Evolutionary conservation across 2,797 vertebrate species (phyloP), one percentile per base, ranked within the genome.

Genomic region (Neopelma chrysocephalum): DNA sequence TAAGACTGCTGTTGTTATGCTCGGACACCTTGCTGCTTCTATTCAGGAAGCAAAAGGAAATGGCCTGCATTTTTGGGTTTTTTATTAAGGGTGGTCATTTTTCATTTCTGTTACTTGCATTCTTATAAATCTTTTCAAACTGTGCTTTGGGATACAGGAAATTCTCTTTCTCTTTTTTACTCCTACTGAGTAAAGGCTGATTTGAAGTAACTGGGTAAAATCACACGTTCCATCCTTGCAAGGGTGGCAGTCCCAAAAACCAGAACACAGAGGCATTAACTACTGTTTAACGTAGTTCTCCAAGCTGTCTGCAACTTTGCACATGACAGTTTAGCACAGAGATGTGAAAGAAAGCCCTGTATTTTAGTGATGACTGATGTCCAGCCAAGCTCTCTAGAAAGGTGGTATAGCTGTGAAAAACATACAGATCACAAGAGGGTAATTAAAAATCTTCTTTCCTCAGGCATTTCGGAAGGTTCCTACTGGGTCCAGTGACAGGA

Each of bases 201-300:
- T 78, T 86, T 89, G 78, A 75, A 48, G 14, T 38, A 71, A 51
- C 9, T 10, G 20, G 2, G 5, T 72, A 71, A 94, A 90, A 94
- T 20, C 34, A 40, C 0, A 0, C 0, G 0, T 43, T 82, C 21
- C 34, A 38, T 20, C 11, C n/a, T 36, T 34, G 4, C 45, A 85
- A 19, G 7, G 3, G 11, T 31, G 4, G 15, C 32, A 38, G 10
- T 38, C 53, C 18, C 12, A 3, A 65, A 78, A 91, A 23, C 15
- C 31, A 29, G 19, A 56, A 20, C 31, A 58, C 31, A 65, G 47
- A n/a, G 23, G 8, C 34, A 48, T 12, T n/a, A 71, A 50, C 23
- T 51, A 26, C 12, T 29, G 14, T 32, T 57, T 18, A 57, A 11
- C 17, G 16, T 3, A 69, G 38, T 12, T 72, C 17, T 58, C 47